Conservation (phyloP, 2,797 vertebrate genomes). For the Eulemur mongoz region DNA sequence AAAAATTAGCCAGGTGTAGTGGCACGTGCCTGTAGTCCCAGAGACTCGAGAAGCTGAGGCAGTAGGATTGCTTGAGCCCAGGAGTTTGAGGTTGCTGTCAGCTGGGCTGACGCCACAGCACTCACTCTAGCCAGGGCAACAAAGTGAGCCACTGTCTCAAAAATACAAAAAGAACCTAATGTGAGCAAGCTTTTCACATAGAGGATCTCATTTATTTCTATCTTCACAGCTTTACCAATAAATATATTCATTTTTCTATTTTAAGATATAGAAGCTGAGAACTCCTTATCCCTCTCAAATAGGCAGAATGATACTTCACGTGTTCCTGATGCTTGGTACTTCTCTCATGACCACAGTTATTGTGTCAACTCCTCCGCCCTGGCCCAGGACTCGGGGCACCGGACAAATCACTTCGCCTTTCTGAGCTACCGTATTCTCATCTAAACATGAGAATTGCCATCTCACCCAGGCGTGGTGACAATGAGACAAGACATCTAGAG, state of each 20-base stretch:
- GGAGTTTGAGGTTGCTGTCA: no score
- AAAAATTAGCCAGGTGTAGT: no score
- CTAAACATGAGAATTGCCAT: not conserved
- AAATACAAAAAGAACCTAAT: not conserved
- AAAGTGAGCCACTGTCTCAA: no score
- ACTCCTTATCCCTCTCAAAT: not conserved
- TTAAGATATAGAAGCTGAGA: not conserved
- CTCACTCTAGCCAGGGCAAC: no score
- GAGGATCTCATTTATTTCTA: not conserved
- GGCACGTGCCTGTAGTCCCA: no score
- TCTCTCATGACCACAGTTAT: not conserved
- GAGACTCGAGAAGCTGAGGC: no score
- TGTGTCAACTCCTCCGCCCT: not conserved
- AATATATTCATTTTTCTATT: not conserved
- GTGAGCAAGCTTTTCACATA: not conserved
- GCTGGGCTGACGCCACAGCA: no score
- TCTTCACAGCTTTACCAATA: not conserved
- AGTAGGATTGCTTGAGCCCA: no score
- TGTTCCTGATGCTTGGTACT: not conserved
- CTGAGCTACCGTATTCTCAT: not conserved
- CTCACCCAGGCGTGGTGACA: rapidly evolving
- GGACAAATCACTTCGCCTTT: not conserved
- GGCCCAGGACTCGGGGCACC: rapidly evolving
- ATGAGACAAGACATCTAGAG: rapidly evolving
- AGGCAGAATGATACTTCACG: not conserved